Conservation (phyloP, 2,113 vertebrate genomes). For the Columba livia region DNA sequence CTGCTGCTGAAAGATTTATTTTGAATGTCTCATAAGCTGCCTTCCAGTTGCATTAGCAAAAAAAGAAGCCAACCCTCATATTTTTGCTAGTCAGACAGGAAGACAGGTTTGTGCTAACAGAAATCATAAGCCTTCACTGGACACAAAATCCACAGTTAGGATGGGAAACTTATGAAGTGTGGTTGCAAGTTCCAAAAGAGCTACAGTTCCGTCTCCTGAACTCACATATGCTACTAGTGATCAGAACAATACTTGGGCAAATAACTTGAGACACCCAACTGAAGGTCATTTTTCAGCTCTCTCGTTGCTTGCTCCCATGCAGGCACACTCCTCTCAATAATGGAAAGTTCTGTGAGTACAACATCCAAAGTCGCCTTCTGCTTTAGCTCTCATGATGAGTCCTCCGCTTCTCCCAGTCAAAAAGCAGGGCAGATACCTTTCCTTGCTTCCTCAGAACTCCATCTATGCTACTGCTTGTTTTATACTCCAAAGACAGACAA, state of each 20-base stretch:
- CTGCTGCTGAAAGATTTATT: constrained; percentile 44
- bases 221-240: background rate
- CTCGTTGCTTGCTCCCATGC: background rate
- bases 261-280: background rate
- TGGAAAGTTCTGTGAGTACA: background rate
- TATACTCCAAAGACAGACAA: background rate
- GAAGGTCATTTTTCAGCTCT: background rate
- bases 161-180: background rate
- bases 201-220: background rate
- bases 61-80: background rate
- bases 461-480: background rate
- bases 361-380: background rate
- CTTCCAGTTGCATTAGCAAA: background rate
- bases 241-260: background rate
- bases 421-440: background rate
- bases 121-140: background rate
- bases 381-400: background rate
- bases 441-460: background rate
- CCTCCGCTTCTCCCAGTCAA: background rate
- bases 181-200: background rate
- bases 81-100: background rate
- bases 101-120: background rate
- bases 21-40: constrained; percentile 29
- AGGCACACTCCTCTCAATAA: background rate
- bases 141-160: background rate